Evolutionary conservation across 1,140 invertebrate genomes (phyloP), one percentile per base, ranked within the genome.

Genomic region (Sinella curviseta): DNA sequence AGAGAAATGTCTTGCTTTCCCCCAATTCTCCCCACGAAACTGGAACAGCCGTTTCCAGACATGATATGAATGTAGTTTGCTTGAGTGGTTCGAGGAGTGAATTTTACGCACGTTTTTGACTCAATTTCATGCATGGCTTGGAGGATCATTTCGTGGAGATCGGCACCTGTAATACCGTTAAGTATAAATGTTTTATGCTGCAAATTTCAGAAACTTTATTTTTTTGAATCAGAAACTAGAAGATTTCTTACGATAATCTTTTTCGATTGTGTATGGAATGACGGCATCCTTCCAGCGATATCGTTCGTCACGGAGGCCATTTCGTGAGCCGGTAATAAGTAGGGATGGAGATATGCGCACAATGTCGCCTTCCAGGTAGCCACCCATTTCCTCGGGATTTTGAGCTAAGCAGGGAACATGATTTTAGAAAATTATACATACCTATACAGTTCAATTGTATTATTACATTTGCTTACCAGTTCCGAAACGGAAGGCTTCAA

Each of bases 1-100:
- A 91, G 82, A 83, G 91, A 91, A 0, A 91, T 83, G 1, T 89
- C 87, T 83, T 93, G 92, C 4, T 89, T 88, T n/a, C 89, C 88
- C 2, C 87, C 87, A 54, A 86, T 86, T 28, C 89, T 85, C 1
- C 90, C 90, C 0, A 91, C 89, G 55, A 86, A 85, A 0, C 89
- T 90, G 87, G 88, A 90, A 78, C 90, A 90, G n/a, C 89, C 89
- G 1, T 4, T 39, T 14, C 17, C 24, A 26, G 74, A 54, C 2
- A 20, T 39, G 3, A 75, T 17, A 26, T 75, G 4, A 8, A 75
- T 24, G 39, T 48, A 75, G 36, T 75, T 35, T 26, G 12, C 28
- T 48, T 75, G 14, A 26, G 17, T 36, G 8, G 34, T n/a, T 3
- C 74, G 14, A 30, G 74, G 74, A 1, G 4, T 48, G 24, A 75